Conservation (phyloP, 2,113 vertebrate genomes). For the Catharus fuscescens region DNA sequence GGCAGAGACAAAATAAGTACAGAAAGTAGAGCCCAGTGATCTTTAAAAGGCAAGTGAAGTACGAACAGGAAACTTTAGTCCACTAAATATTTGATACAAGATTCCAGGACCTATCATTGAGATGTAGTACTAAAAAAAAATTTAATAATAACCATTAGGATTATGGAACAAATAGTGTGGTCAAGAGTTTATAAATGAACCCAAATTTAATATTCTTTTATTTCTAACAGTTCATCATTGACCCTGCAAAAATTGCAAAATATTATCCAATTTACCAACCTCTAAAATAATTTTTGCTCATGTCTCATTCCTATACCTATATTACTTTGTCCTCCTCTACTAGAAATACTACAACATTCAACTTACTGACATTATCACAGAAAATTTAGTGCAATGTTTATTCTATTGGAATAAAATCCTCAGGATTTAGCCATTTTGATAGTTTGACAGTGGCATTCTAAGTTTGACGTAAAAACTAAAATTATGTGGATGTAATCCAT, state of each 20-base stretch:
- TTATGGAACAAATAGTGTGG: not conserved
- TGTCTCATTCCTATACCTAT: not conserved
- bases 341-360: not conserved
- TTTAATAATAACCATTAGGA: not conserved
- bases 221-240: not conserved
- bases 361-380: not conserved
- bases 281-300: not conserved
- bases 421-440: not conserved
- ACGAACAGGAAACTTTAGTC: not conserved
- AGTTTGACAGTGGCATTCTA: not conserved
- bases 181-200: not conserved
- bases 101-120: not conserved
- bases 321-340: not conserved
- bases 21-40: not conserved
- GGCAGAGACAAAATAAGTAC: not conserved
- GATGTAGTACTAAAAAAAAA: not conserved
- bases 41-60: not conserved
- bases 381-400: not conserved
- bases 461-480: conserved; percentile 6
- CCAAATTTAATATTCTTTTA: not conserved
- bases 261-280: not conserved
- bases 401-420: not conserved
- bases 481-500: not conserved
- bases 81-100: not conserved
- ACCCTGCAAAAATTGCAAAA: not conserved